Evolutionary conservation across 2,888 invertebrate species (phyloP).

Genomic region (Silvanus unidentatus): DNA sequence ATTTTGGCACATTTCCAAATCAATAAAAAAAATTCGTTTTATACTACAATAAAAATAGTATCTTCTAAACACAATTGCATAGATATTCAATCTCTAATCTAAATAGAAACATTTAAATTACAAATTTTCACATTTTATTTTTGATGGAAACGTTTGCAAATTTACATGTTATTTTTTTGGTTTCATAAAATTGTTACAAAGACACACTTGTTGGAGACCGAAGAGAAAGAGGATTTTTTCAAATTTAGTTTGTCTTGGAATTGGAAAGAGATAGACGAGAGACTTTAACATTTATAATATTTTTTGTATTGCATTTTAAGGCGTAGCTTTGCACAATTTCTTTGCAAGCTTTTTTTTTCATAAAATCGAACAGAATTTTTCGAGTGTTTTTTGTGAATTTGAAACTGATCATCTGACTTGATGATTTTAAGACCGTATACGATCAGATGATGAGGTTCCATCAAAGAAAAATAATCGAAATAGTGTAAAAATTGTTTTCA

Average conservation of each 20-base stretch:
- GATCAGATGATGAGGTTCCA: conserved; percentile 9
- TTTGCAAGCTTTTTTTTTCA: conserved; percentile 13
- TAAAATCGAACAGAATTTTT: conserved; percentile 5
- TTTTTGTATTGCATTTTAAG: conserved; percentile 37
- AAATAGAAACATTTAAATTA: conserved; percentile 25
- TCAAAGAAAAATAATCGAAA: not conserved
- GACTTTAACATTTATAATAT: conserved; percentile 15
- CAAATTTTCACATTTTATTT: conserved; percentile 24
- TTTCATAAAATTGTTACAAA: conserved; percentile 11
- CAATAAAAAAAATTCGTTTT: conserved; percentile 12
- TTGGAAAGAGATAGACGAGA: conserved; percentile 11
- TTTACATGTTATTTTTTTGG: conserved; percentile 15
- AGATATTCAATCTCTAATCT: conserved; percentile 20
- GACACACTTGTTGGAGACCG: conserved; percentile 6
- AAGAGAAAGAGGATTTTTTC: no score
- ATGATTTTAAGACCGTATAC: not conserved
- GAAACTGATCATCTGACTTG: not conserved
- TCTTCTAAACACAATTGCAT: conserved; percentile 24
- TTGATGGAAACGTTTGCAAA: conserved; percentile 35
- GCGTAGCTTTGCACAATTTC: conserved; percentile 26
- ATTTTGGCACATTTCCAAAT: conserved; percentile 11
- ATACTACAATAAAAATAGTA: conserved; percentile 14
- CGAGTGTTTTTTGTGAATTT: conserved; percentile 7
- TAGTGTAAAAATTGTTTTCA: not conserved
- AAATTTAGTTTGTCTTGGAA: no score